Evolutionary conservation across 1,140 invertebrate species (phyloP), one percentile per base, ranked within the genome.

Genomic region (Meloidogyne exigua): DNA sequence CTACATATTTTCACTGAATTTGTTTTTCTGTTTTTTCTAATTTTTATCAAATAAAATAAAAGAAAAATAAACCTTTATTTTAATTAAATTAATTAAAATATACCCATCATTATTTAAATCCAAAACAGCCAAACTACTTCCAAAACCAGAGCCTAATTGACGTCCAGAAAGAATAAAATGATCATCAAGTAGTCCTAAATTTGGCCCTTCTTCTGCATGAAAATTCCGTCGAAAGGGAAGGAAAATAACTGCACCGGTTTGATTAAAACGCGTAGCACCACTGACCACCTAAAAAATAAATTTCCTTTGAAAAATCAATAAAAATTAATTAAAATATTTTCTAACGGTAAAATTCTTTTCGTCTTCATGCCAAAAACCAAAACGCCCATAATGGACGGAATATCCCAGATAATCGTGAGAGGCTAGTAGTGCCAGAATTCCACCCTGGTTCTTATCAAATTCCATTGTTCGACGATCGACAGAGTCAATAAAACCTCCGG

Each of bases 391-490:
- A 21, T 77, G 79, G 2, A 86, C 84, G 18, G 84, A 86, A 76
- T 87, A 86, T 23, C 84, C 84, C 21, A 86, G 78, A 71, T 85
- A 85, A 64, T 85, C 84, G 68, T 85, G 83, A 1, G 83, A 79
- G 10, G 78, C 69, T 5, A 83, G 64, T 3, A 81, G 21, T 23
- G 75, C 82, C 26, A 80, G 80, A 32, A 83, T 66, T 25, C 83
- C 81, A 23, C 68, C 68, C 25, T 79, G 77, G 26, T 82, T 72
- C 68, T 85, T 85, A 25, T 64, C 65, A 36, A 77, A 84, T 71
- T 85, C 82, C 83, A 83, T 85, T 64, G 82, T 83, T 79, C 81
- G 79, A 42, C 81, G 79, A 25, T 83, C 83, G 18, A 81, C 75
- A 13, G 82, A 28, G 39, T 78, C 79, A 13, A 68, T 36, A 68